phyloP scores from a whole-genome alignment of 2,113 vertebrate species.

The Trogon surrucura region DNA sequence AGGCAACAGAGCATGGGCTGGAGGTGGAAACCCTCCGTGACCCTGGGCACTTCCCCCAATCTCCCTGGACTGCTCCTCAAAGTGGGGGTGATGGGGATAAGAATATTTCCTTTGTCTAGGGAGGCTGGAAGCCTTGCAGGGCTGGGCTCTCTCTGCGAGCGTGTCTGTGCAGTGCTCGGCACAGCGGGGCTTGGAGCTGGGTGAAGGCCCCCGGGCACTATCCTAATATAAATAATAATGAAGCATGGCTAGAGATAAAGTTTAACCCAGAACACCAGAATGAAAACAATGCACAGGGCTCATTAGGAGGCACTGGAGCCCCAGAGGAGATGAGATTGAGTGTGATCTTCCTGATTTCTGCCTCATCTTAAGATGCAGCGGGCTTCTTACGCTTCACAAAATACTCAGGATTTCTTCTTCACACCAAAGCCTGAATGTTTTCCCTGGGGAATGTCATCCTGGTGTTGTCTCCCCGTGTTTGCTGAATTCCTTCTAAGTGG shows the following conservation, averaged over 20 bases:
- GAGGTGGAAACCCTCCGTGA: neutral
- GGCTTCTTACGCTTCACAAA: neutral
- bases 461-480: neutral
- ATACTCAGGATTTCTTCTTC: neutral
- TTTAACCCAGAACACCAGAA: neutral
- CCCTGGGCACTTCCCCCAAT: neutral
- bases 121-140: neutral
- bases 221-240: constrained; percentile 16
- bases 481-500: neutral
- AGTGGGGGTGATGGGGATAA: neutral
- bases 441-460: neutral
- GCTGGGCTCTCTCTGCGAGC: neutral
- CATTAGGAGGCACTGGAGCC: constrained; percentile 17
- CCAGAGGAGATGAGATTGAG: neutral
- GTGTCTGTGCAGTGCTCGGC: constrained; percentile 43
- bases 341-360: neutral
- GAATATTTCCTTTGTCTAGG: neutral
- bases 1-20: neutral
- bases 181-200: constrained; percentile 15
- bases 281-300: neutral
- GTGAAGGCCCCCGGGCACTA: neutral
- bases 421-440: neutral
- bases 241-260: constrained; percentile 15
- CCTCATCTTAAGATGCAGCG: neutral
- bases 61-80: neutral